Percentiles rank a stretch among this genome's conserved stretches.
These are phyloP conservation scores for Aporrectodea caliginosa DNA, from an alignment of 1,140 invertebrate species.

Conservation along the genomic window DNA sequence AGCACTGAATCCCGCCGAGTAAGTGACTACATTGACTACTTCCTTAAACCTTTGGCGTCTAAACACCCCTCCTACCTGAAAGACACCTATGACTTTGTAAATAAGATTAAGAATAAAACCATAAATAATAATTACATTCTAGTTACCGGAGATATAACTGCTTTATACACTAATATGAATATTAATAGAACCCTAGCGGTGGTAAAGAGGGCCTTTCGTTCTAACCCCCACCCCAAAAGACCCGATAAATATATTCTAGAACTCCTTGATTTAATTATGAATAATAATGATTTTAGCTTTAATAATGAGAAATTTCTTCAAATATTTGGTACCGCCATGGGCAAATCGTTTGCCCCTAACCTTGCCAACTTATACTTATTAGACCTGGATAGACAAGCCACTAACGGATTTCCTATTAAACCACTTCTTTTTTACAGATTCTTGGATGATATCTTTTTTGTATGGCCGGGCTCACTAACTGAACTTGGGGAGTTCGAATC, in stretches of 20 bases:
- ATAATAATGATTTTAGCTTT: constrained; percentile 14
- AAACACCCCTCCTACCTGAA: not conserved
- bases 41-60: not conserved
- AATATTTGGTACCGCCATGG: constrained; percentile 1
- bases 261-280: not conserved
- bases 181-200: not conserved
- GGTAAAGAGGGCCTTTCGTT: not conserved
- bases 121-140: not conserved
- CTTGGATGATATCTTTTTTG: constrained; percentile 11
- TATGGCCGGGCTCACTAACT: not conserved
- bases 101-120: not conserved
- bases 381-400: not conserved
- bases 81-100: constrained; percentile 5
- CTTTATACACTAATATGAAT: constrained; percentile 20
- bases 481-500: not conserved
- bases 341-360: not conserved
- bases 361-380: constrained; percentile 5
- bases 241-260: not conserved
- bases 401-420: not conserved
- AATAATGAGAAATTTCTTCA: not conserved
- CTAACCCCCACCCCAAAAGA: not conserved
- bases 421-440: not conserved
- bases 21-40: not conserved
- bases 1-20: not conserved
- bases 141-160: not conserved